A percentile compares a stretch with the other conserved stretches of the same genome.
Conservation (phyloP, 2,888 invertebrate genomes). For the Lymantria monacha region DNA sequence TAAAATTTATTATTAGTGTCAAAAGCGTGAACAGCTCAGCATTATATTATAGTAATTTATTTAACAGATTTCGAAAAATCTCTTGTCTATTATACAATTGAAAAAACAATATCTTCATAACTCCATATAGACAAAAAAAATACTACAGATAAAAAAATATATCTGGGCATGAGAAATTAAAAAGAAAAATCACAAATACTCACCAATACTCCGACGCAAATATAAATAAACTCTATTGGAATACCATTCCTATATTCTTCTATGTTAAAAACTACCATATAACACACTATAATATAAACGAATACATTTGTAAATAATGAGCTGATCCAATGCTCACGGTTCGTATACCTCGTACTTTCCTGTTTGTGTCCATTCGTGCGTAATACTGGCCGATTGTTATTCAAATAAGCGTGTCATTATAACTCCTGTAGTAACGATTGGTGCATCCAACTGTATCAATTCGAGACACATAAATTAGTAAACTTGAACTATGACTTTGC, state of each 20-base stretch:
- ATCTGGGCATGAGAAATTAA: no score
- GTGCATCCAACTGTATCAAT: slow-evolving; percentile 4
- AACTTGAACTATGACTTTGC: not conserved
- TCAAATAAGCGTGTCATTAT: slow-evolving; percentile 30
- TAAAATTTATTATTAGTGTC: no score
- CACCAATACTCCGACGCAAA: no score
- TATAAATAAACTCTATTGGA: not conserved
- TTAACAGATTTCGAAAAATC: no score
- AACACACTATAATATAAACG: not conserved
- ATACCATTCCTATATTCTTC: not conserved
- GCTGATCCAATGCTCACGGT: not conserved
- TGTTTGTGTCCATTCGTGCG: slow-evolving; percentile 22
- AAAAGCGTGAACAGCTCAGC: no score
- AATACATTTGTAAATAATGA: slow-evolving; percentile 7
- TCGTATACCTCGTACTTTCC: slow-evolving; percentile 13
- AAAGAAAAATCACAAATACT: no score
- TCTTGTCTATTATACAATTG: no score
- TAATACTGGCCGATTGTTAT: slow-evolving; percentile 29
- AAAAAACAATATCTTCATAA: no score
- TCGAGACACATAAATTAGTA: not conserved
- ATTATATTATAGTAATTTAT: no score
- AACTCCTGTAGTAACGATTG: slow-evolving; percentile 11
- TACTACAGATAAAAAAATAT: no score
- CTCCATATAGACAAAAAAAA: no score
- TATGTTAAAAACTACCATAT: not conserved